phyloP scores from a whole-genome alignment of 1,140 invertebrate species.

The Epicauta chinensis region DNA sequence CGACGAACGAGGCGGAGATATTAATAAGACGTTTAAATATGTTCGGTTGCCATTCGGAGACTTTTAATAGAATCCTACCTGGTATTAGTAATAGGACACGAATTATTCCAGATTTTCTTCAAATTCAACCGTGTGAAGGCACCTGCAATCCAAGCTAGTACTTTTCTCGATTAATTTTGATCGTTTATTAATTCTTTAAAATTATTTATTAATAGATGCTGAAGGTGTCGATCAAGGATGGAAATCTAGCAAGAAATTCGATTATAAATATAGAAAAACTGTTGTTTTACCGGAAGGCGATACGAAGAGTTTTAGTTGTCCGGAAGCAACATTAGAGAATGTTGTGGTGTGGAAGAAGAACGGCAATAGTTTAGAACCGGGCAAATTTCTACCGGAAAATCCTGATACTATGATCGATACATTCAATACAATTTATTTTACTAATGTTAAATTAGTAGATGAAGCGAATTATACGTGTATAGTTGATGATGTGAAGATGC shows the following conservation, averaged over 20 bases:
- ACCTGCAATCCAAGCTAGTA: conserved; percentile 35
- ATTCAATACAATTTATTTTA: conserved; percentile 52
- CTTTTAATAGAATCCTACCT: conserved; percentile 43
- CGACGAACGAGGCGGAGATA: not conserved
- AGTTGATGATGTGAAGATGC: conserved; percentile 46
- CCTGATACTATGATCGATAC: conserved; percentile 48
- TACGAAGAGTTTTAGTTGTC: conserved; percentile 47
- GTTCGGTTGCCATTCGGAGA: conserved; percentile 39
- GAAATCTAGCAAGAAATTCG: conserved; percentile 42
- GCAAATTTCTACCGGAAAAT: conserved; percentile 41
- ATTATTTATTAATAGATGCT: conserved; percentile 23
- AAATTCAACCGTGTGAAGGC: conserved; percentile 44
- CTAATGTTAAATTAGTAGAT: conserved; percentile 46
- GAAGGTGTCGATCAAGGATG: conserved; percentile 37
- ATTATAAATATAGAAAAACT: conserved; percentile 46
- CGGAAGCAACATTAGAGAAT: conserved; percentile 44
- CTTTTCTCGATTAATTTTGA: not conserved
- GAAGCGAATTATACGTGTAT: conserved; percentile 53
- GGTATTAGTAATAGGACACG: conserved; percentile 43
- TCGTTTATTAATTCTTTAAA: conserved; percentile 1
- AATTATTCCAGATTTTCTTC: conserved; percentile 47
- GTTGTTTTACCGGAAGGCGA: conserved; percentile 46
- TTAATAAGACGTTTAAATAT: not conserved
- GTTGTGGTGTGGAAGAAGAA: conserved; percentile 47
- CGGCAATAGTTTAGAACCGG: conserved; percentile 40